Evolutionary conservation across 2,113 vertebrate genomes (phyloP).

Genomic region (Neolamprologus modestus): DNA sequence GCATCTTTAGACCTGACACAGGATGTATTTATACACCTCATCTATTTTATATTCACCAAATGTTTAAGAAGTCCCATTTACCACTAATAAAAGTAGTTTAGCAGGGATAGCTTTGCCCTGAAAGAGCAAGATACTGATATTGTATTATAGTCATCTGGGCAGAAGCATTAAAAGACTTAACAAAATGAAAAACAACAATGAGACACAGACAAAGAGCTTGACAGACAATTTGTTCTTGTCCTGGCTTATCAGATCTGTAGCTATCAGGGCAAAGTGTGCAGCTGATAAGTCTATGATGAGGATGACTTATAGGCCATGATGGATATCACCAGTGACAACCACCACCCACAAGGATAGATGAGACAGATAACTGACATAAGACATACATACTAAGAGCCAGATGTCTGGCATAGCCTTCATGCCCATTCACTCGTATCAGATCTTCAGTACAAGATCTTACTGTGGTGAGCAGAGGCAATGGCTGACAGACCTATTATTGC

Average conservation of each 20-base stretch:
- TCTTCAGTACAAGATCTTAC: neutral
- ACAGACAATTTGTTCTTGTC: constrained; percentile 41
- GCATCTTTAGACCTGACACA: neutral
- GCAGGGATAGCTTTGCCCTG: neutral
- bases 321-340: constrained; percentile 41
- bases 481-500: constrained; percentile 8
- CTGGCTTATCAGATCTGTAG: constrained; percentile 15
- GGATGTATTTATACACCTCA: neutral
- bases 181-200: neutral
- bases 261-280: neutral
- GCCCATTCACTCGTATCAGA: constrained; percentile 9
- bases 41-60: neutral
- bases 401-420: neutral
- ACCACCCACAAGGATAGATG: neutral
- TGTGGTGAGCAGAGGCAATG: neutral
- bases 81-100: neutral
- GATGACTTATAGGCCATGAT: constrained; percentile 8
- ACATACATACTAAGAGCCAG: neutral
- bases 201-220: neutral
- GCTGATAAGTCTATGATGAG: constrained; percentile 27
- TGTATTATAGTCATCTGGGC: neutral
- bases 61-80: neutral
- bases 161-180: neutral
- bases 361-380: constrained; percentile 41
- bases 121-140: neutral